Base-by-base conservation (phyloP, 2,797 vertebrate genomes). In the Discoglossus pictus region DNA sequence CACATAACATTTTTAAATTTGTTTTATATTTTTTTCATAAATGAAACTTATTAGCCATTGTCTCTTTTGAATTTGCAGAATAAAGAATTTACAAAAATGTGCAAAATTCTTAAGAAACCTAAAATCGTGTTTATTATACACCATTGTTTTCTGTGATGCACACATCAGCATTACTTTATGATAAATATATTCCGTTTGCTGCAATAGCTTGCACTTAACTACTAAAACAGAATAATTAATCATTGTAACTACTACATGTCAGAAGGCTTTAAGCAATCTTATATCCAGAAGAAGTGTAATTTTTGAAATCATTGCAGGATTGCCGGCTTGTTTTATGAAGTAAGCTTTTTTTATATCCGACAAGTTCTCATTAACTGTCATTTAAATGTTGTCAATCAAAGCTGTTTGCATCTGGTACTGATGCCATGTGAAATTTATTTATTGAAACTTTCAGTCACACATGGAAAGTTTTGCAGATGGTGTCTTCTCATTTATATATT, bases 381-480 rank as follows among this genome's bases (percentile, higher is more conserved):
- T 87, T 88, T 87, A 87, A 87, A 83, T 80, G 85, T 82, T 87
- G 88, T 87, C 89, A 89, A 74, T 89, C 88, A 88, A 80, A 83
- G 80, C 72, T 71, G 73, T 75, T 81, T 85, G 81, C 86, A 86
- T 91, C 85, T 88, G 90, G 82, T 74, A 64, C 79, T 65, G 76
- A 70, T 83, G 80, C 78, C 78, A 60, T 76, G 79, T 82, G 73
- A 88, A 91, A 90, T 89, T 81, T 91, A 89, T 89, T 88, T 90
- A 86, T 84, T 87, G 86, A 92, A 93, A 93, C 89, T 92, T 94
- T 88, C 85, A 82, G 91, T 92, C 91, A 93, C 91, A 92, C 90
- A 88, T 91, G 91, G 82, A 88, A 93, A 92, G 90, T 94, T 91
- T 82, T 89, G 86, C 92, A 94, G 92, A 92, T 92, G 92, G 90